Evolutionary conservation across 2,797 vertebrate genomes (phyloP).

Genomic region (Alosa sapidissima): DNA sequence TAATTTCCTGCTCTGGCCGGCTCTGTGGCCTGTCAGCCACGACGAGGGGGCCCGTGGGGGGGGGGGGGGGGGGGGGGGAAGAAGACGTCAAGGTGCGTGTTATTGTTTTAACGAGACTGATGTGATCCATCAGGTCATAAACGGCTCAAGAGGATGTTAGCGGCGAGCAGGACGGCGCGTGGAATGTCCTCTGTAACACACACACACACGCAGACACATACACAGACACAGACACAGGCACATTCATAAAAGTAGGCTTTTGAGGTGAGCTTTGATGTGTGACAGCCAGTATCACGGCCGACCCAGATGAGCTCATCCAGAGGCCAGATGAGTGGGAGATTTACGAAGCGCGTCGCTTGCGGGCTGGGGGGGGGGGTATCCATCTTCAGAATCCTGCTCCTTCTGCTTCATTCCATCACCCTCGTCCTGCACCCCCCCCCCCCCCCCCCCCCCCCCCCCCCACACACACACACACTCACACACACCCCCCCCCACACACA

Average conservation of each 20-base stretch:
- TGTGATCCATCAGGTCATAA: slow-evolving; percentile 15
- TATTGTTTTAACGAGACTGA: slow-evolving; percentile 3
- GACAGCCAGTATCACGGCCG: slow-evolving; percentile 8
- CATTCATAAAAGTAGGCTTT: background rate
- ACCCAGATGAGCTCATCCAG: background rate
- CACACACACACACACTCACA: background rate
- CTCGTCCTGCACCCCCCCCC: background rate
- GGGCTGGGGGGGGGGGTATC: background rate
- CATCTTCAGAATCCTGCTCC: background rate
- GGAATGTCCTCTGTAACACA: background rate
- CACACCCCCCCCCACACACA: background rate
- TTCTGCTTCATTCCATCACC: background rate
- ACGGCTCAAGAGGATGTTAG: background rate
- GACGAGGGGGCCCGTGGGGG: background rate
- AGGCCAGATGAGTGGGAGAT: slow-evolving; percentile 1
- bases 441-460: no score
- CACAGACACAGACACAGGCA: background rate
- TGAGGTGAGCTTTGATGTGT: slow-evolving; percentile 12
- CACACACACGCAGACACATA: background rate
- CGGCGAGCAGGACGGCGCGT: background rate
- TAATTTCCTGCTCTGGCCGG: background rate
- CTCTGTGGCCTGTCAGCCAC: background rate
- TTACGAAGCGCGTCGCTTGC: slow-evolving; percentile 23
- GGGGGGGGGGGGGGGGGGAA: no score
- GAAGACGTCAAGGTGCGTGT: background rate